These are phyloP conservation scores for Morus bassanus DNA, from an alignment of 2,797 vertebrate genomes.

Conservation along the genomic window DNA sequence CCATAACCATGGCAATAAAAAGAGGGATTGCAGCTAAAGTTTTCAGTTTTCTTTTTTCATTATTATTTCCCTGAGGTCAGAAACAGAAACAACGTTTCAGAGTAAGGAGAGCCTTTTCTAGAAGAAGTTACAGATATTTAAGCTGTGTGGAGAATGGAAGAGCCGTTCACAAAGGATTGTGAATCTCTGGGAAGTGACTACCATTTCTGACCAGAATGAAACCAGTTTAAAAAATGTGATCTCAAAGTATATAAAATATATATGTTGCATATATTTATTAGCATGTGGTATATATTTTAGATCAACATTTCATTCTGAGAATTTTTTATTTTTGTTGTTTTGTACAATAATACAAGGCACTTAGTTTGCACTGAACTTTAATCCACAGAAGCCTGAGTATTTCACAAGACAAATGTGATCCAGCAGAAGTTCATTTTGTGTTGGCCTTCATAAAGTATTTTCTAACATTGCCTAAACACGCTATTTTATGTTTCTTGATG, in stretches of 20 bases:
- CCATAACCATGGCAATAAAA: background rate
- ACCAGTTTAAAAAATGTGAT: background rate
- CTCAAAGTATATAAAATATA: background rate
- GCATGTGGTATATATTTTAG: background rate
- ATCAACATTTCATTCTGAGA: background rate
- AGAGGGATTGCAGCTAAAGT: background rate
- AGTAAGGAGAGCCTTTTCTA: background rate
- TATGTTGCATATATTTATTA: background rate
- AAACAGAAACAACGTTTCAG: background rate
- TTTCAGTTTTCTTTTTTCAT: background rate
- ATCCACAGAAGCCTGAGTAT: background rate
- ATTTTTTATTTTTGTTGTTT: background rate
- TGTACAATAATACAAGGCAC: background rate
- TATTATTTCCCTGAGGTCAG: background rate
- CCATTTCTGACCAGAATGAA: background rate
- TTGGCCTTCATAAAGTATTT: background rate
- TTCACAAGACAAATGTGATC: background rate
- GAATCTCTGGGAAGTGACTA: background rate
- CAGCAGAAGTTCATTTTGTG: background rate
- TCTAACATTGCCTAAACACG: background rate
- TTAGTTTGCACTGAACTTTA: background rate
- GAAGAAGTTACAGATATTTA: background rate
- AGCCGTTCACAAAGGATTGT: background rate
- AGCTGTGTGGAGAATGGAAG: background rate
- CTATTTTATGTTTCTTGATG: background rate